Base-by-base conservation (phyloP, 2,888 invertebrate genomes). In the Lissonota sp. region DNA sequence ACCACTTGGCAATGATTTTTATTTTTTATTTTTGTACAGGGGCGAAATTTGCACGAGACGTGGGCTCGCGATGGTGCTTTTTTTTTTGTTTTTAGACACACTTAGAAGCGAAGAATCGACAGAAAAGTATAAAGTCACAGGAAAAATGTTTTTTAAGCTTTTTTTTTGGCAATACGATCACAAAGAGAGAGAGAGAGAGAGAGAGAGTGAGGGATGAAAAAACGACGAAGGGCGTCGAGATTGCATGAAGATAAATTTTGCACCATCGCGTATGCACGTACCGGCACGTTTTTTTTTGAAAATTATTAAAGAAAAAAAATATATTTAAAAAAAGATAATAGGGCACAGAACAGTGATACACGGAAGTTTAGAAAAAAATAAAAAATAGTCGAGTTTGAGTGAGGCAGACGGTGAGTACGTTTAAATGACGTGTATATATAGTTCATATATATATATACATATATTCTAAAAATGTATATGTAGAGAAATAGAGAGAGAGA, bases 401-500 rank as follows among this genome's bases (percentile, higher is more conserved):
- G 83, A 83, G 84, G 82, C 77, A 84, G 85, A 84, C 80, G 80
- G 82, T 86, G 84, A 85, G 77, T 83, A 84, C 75, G 82, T 79
- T 84, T 72, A 81, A 26, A 83, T 84, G 84, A 78, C 75, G 82
- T 83, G 85, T 86, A 51, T 76, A 70, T 79, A 72, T 79, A 72
- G 26, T 77, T 76, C 57, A 62, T 73, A 77, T 60, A 79, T 53
- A 62, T 57, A 66, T 72, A 74, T 79, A 69, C 75, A 75, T 77
- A 79, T 72, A 75, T 70, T 39, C 66, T 26, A 26, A 26, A 26
- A 26, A 78, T 69, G 66, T 49, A 42, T 57, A 63, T 62, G 44
- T 53, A 71, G 62, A 70, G 63, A 78, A 39, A 69, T 57, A 57
- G 37, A 63, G 46, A 80, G 37, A 74, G 51, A 70, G 4, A 12